These are phyloP conservation scores for Dryoscopus gambensis DNA, from an alignment of 2,113 vertebrate species.

Conservation along the genomic window DNA sequence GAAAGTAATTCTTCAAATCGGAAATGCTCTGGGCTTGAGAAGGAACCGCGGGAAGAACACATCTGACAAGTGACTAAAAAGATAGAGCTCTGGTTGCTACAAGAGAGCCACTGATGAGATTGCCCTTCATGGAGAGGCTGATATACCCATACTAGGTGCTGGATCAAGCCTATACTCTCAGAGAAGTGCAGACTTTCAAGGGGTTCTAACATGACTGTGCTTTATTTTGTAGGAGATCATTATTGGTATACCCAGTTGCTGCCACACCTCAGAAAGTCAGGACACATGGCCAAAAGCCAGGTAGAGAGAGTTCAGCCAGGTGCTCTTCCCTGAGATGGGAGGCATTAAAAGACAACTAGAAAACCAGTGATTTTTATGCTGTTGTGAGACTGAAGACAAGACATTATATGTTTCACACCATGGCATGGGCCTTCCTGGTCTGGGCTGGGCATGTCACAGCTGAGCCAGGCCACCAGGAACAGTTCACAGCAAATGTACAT, in stretches of 20 bases:
- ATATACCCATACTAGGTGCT: background rate
- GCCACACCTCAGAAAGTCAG: background rate
- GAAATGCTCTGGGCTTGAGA: conserved; percentile 42
- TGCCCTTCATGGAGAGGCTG: background rate
- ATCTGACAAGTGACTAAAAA: conserved; percentile 20
- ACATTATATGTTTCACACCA: background rate
- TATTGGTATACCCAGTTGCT: accelerated
- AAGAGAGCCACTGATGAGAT: background rate
- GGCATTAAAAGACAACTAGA: background rate
- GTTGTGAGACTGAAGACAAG: background rate
- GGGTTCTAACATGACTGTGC: background rate
- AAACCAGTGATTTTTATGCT: accelerated
- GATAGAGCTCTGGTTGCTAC: background rate
- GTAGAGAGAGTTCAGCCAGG: background rate
- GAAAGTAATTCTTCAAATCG: conserved; percentile 59
- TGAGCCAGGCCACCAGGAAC: background rate
- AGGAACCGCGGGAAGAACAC: background rate
- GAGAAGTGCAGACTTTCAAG: background rate
- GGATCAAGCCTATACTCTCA: background rate
- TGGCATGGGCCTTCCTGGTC: accelerated
- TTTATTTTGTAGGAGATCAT: background rate
- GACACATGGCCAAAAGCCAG: accelerated
- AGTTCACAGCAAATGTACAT: background rate
- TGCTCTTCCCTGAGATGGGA: background rate
- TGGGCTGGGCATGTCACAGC: background rate